A percentile compares a stretch with the other conserved stretches of the same genome.
These are phyloP conservation scores for Morpho deidamia DNA, from an alignment of 2,888 invertebrate species.

Conservation along the genomic window DNA sequence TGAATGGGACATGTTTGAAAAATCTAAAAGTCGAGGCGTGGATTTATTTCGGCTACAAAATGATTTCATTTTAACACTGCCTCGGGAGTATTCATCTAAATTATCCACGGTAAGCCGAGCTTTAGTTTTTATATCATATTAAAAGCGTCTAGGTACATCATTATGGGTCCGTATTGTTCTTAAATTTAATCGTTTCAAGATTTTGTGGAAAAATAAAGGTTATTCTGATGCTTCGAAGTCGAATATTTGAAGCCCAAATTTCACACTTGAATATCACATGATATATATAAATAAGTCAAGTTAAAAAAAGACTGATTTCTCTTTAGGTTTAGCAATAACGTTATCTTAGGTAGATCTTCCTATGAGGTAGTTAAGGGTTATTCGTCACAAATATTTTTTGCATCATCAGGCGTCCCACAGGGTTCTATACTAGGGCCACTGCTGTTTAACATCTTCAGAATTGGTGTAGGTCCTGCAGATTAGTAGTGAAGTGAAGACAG, in stretches of 20 bases:
- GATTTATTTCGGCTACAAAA: conserved; percentile 19
- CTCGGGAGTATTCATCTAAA: conserved; percentile 12
- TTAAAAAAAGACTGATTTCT: no score
- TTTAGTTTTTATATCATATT: conserved; percentile 6
- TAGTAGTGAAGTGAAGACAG: no score
- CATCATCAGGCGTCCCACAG: no score
- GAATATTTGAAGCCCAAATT: neutral
- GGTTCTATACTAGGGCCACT: no score
- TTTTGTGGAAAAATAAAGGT: neutral
- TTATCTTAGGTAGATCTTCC: no score
- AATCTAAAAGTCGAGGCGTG: conserved; percentile 15
- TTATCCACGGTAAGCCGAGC: conserved; percentile 2
- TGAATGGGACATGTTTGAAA: conserved; percentile 11
- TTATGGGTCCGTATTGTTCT: conserved; percentile 14
- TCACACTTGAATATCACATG: no score
- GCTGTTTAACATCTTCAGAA: no score
- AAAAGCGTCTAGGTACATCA: conserved; percentile 4
- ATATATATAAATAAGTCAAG: no score
- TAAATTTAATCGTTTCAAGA: conserved; percentile 8
- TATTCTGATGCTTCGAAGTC: neutral
- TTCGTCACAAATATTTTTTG: no score
- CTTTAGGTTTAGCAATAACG: no score
- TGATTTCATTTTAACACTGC: conserved; percentile 16
- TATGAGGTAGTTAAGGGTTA: no score
- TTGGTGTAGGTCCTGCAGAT: no score